A percentile compares a stretch with the other conserved stretches of the same genome.
Evolutionary conservation across 2,113 vertebrate genomes (phyloP).

Genomic region (Pipra filicauda): DNA sequence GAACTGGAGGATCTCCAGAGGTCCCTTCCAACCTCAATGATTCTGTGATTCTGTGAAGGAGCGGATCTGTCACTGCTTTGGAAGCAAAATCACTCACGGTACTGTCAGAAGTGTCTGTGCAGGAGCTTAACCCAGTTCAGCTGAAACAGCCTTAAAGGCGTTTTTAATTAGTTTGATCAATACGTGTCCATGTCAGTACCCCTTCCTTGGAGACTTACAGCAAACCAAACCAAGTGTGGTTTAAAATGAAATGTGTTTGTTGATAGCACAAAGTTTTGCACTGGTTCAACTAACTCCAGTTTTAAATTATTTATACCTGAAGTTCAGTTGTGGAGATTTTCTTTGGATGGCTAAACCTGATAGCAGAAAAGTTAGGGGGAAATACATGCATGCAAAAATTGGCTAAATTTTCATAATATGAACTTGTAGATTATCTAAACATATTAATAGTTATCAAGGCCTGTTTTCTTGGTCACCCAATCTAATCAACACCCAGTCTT

Average conservation of each 20-base stretch:
- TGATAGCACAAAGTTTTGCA: not conserved
- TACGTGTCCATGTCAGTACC: rapidly evolving
- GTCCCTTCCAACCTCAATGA: not conserved
- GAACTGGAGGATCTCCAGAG: not conserved
- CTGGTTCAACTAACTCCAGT: not conserved
- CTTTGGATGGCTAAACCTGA: not conserved
- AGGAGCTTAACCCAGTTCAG: not conserved
- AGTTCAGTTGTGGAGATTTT: not conserved
- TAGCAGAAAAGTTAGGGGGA: not conserved
- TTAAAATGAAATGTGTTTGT: not conserved
- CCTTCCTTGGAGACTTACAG: not conserved
- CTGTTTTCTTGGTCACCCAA: not conserved
- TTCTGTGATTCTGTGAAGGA: not conserved
- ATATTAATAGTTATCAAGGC: not conserved
- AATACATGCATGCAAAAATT: not conserved
- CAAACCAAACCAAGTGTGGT: not conserved
- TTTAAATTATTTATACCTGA: not conserved
- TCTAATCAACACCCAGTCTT: not conserved
- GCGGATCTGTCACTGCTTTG: not conserved
- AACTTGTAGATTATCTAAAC: not conserved
- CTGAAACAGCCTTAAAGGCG: not conserved
- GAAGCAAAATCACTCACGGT: not conserved
- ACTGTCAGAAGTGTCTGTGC: not conserved
- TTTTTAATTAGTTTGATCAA: not conserved
- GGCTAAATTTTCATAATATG: not conserved